Evolutionary conservation across 2,113 vertebrate genomes (phyloP), one percentile per base, ranked within the genome.

Genomic region (Cyprichromis sp.): DNA sequence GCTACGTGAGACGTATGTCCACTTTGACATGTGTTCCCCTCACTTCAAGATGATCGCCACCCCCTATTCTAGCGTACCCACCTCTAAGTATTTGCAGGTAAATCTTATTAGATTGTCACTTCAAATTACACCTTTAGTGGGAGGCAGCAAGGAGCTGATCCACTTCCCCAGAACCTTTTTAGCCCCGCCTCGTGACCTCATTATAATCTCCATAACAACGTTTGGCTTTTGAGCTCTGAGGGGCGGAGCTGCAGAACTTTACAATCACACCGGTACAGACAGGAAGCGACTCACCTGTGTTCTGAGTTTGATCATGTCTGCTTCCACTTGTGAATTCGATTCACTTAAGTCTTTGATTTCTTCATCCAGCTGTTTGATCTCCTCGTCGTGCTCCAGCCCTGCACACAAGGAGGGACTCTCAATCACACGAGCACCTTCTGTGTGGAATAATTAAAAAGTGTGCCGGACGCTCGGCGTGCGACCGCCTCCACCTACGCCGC

Each of bases 341-440:
- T 99, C 98, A 94, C 97, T 98, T 95, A 99, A 97, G 95, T 99
- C 98, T 96, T 99, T 99, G 96, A 99, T 99, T 95, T 99, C 99
- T 93, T 99, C 98, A 90, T 99, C 98, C 95, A 99, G 96, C 96
- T 99, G 98, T 95, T 98, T 99, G 95, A 99, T 98, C 88, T 99
- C 99, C 88, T 99, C 98, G 53, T 99, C 99, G 4, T 98, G 98
- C 91, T 99, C 98, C 94, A 99, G 97, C 84, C 98, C 99, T 99
- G 57, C n/a, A 29, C 68, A 87, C 17, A 42, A 83, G 19, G 4
- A 82, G 54, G 78, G 45, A 63, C 24, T 68, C 59, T 53, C 11
- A 31, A 78, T 88, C 14, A 54, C n/a, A 31, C 47, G 10, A 73
- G 61, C n/a, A 34, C 38, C 13, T 52, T 66, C 87, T 31, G 71